phyloP scores from a whole-genome alignment of 23 tunicate species.

The Trididemnum clinides region DNA sequence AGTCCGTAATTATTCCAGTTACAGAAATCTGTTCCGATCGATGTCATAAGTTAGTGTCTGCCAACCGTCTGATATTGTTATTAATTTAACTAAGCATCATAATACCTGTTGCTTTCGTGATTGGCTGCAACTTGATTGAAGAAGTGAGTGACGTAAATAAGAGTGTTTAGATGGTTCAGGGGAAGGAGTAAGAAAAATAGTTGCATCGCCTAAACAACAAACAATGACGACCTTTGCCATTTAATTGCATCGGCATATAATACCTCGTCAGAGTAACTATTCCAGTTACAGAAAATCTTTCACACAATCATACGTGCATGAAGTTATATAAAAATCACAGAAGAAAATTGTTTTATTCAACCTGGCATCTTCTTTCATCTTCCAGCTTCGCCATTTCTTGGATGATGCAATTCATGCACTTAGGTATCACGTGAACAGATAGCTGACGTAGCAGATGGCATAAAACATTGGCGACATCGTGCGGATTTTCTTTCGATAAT shows the following conservation, averaged over 20 bases:
- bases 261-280: too few relatives aligned
- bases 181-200: slow-evolving; percentile 28
- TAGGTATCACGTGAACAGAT: slow-evolving; percentile 12
- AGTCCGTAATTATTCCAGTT: too few relatives aligned
- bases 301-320: too few relatives aligned
- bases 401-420: not conserved
- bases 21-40: too few relatives aligned
- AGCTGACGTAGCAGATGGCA: slow-evolving; percentile 36
- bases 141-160: slow-evolving; percentile 18
- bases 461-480: slow-evolving; percentile 51
- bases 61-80: too few relatives aligned
- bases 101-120: not conserved
- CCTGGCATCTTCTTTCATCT: not conserved
- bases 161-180: slow-evolving; percentile 11
- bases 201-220: slow-evolving; percentile 34
- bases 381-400: not conserved
- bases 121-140: slow-evolving; percentile 11
- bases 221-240: too few relatives aligned
- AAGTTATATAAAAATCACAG: not conserved
- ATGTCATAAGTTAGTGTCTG: too few relatives aligned
- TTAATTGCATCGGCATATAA: too few relatives aligned
- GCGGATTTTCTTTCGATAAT: slow-evolving; percentile 52
- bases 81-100: too few relatives aligned
- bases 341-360: not conserved
- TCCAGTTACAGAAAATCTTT: too few relatives aligned